phyloP scores from a whole-genome alignment of 2,888 invertebrate species.

The Gymnocheta viridis region DNA sequence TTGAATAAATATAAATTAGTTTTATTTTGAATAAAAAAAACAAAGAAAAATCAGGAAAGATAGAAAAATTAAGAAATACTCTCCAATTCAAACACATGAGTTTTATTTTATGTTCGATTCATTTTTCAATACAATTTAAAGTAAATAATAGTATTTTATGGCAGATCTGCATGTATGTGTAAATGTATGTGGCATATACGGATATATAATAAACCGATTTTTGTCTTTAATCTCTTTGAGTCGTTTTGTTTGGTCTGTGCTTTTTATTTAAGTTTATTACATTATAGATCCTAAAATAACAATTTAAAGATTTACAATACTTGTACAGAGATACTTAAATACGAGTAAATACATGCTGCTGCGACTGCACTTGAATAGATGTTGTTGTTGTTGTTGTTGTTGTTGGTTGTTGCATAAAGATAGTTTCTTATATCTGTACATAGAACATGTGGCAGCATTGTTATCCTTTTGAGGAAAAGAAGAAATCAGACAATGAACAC shows the following conservation, averaged over 20 bases:
- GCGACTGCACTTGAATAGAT: background rate
- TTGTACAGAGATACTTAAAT: conserved; percentile 11
- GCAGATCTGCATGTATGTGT: background rate
- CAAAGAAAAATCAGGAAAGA: conserved; percentile 15
- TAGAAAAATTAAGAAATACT: conserved; percentile 24
- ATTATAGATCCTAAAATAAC: conserved; percentile 63
- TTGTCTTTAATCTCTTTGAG: conserved; percentile 38
- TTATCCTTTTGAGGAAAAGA: conserved; percentile 57
- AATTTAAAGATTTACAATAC: conserved; percentile 65
- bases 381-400: background rate
- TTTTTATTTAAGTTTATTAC: conserved; percentile 60
- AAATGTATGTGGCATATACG: background rate
- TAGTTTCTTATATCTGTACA: conserved; percentile 9
- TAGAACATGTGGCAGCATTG: conserved; percentile 48
- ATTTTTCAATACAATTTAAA: conserved; percentile 42
- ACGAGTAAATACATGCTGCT: conserved; percentile 1
- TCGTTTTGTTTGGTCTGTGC: conserved; percentile 1
- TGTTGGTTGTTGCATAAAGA: background rate
- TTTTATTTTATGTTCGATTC: conserved; percentile 9
- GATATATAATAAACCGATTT: conserved; percentile 45
- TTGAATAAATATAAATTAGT: conserved; percentile 62
- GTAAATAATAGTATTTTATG: conserved; percentile 20
- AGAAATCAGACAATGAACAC: conserved; percentile 66
- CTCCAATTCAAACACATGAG: conserved; percentile 13
- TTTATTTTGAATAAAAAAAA: conserved; percentile 29